A percentile compares a stretch with the other conserved stretches of the same genome.
Evolutionary conservation across 2,113 vertebrate genomes (phyloP).

Genomic region (Sclerurus mexicanus): DNA sequence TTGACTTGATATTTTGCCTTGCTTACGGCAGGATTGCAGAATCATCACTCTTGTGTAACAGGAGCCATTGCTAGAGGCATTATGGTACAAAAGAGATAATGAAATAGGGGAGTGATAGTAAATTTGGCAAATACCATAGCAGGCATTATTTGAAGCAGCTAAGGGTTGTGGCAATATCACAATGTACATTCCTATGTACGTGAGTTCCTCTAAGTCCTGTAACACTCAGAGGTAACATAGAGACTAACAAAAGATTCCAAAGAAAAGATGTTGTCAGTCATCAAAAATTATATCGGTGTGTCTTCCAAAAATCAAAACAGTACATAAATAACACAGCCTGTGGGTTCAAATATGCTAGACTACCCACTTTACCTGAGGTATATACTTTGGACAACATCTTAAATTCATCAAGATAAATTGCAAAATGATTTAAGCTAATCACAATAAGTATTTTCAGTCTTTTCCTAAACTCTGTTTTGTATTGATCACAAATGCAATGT

Average conservation of each 20-base stretch:
- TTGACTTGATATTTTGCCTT: not conserved
- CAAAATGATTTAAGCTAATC: not conserved
- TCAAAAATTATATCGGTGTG: not conserved
- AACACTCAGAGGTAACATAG: not conserved
- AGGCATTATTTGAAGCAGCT: not conserved
- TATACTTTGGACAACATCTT: not conserved
- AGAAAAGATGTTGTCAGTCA: not conserved
- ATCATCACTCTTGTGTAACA: not conserved
- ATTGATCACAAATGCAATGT: not conserved
- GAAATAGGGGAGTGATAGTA: not conserved
- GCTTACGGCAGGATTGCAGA: not conserved
- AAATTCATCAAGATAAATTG: not conserved
- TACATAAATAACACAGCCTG: not conserved
- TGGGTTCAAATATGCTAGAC: not conserved
- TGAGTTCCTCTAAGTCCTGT: not conserved
- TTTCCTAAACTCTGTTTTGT: not conserved
- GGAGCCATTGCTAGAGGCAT: not conserved
- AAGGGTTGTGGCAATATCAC: not conserved
- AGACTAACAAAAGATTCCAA: not conserved
- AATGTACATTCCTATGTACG: not conserved
- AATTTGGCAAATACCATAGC: not conserved
- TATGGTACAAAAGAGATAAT: not conserved
- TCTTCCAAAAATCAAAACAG: not conserved
- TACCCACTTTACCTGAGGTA: not conserved
- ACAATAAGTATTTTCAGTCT: not conserved